Conservation (phyloP, 2,113 vertebrate genomes). For the Crotalus helleri region DNA sequence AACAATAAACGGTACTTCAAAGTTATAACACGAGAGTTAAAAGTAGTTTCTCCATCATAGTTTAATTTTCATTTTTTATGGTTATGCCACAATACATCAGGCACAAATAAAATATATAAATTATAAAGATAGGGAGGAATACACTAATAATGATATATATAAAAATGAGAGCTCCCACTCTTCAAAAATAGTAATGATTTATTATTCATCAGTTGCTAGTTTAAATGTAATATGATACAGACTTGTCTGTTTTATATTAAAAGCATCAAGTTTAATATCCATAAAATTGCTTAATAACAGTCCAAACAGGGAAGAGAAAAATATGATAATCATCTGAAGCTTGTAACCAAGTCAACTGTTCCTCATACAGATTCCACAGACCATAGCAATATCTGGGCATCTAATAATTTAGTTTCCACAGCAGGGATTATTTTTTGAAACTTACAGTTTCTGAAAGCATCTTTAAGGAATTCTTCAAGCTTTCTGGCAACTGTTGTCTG, state of each 20-base stretch:
- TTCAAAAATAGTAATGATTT: conserved; percentile 14
- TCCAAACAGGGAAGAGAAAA: conserved; percentile 30
- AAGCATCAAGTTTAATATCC: conserved; percentile 20
- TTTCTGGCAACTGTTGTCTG: conserved; percentile 82
- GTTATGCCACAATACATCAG: not conserved
- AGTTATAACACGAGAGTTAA: not conserved
- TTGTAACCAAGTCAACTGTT: conserved; percentile 57
- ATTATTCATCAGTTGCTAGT: conserved; percentile 31
- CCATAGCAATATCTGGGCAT: conserved; percentile 29
- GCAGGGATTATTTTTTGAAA: conserved; percentile 54
- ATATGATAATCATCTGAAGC: conserved; percentile 46
- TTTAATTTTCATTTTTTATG: conserved; percentile 1
- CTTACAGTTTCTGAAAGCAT: conserved; percentile 95
- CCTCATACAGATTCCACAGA: conserved; percentile 43
- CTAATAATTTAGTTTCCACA: conserved; percentile 47
- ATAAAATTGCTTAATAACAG: conserved; percentile 41
- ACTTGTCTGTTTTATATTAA: conserved; percentile 42
- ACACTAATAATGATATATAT: not conserved
- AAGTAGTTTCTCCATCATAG: not conserved
- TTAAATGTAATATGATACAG: conserved; percentile 45
- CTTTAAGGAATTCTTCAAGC: conserved; percentile 89
- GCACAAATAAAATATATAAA: conserved; percentile 1
- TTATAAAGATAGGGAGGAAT: not conserved
- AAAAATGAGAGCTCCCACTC: not conserved
- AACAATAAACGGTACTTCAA: not conserved